These are phyloP conservation scores for Aphidius gifuensis DNA, from an alignment of 1,140 invertebrate species.

Conservation along the genomic window DNA sequence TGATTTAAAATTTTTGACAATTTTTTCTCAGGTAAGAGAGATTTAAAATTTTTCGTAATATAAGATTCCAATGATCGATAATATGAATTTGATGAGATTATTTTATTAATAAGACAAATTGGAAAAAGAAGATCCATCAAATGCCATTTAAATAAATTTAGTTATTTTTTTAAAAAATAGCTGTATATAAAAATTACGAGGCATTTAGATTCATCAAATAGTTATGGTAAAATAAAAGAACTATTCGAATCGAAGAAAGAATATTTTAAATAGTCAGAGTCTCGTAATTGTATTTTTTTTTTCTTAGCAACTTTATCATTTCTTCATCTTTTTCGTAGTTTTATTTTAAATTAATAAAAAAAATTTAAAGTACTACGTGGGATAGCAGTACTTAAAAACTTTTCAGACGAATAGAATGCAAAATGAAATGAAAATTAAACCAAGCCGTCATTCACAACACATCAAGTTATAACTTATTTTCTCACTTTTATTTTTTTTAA, in stretches of 20 bases:
- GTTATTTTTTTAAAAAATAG: background rate
- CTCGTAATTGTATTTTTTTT: conserved; percentile 6
- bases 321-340: background rate
- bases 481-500: background rate
- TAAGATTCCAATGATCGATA: no score
- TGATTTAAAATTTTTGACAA: no score
- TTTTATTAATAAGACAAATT: no score
- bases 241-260: background rate
- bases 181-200: background rate
- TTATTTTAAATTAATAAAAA: no score
- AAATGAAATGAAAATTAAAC: conserved; percentile 20
- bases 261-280: conserved; percentile 7
- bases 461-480: no score
- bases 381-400: conserved; percentile 3
- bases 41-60: no score
- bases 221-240: background rate
- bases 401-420: conserved; percentile 12
- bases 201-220: no score
- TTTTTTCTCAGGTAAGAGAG: no score
- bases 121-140: background rate
- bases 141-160: no score
- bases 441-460: background rate
- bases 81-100: no score
- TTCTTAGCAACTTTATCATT: background rate
- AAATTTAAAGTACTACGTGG: conserved; percentile 11